Conservation (phyloP, 2,113 vertebrate genomes). For the Heterotilapia buettikoferi region DNA sequence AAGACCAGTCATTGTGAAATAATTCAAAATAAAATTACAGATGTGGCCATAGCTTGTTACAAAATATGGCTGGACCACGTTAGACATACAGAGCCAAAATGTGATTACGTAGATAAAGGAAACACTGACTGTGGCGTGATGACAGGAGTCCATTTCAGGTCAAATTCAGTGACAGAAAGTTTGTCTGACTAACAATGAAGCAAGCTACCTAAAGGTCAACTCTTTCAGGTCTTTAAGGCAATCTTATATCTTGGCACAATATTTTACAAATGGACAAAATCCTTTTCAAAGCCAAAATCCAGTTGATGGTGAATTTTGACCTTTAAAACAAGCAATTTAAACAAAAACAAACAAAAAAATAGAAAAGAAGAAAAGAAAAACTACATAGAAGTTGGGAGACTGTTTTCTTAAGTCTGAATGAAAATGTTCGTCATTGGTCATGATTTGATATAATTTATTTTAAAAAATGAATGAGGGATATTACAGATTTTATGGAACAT, state of each 20-base stretch:
- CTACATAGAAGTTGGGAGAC: background rate
- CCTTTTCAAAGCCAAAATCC: background rate
- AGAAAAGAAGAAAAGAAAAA: background rate
- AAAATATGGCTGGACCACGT: background rate
- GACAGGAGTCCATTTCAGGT: background rate
- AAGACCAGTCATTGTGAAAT: background rate
- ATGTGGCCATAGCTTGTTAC: background rate
- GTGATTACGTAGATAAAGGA: background rate
- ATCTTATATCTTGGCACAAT: background rate
- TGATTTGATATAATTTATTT: background rate
- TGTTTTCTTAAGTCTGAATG: background rate
- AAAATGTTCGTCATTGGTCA: background rate
- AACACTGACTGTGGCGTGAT: background rate
- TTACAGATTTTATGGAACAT: background rate
- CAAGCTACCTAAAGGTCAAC: background rate
- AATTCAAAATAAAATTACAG: background rate
- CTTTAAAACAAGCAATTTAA: background rate
- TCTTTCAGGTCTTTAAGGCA: background rate
- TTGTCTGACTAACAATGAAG: background rate
- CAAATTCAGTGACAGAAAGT: background rate
- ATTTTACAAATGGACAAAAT: background rate
- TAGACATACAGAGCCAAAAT: background rate
- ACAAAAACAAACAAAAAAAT: background rate
- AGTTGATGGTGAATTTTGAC: background rate
- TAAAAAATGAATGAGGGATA: accelerated